Base-by-base conservation (phyloP, 1,140 invertebrate species). In the Heliconius melpomene region DNA sequence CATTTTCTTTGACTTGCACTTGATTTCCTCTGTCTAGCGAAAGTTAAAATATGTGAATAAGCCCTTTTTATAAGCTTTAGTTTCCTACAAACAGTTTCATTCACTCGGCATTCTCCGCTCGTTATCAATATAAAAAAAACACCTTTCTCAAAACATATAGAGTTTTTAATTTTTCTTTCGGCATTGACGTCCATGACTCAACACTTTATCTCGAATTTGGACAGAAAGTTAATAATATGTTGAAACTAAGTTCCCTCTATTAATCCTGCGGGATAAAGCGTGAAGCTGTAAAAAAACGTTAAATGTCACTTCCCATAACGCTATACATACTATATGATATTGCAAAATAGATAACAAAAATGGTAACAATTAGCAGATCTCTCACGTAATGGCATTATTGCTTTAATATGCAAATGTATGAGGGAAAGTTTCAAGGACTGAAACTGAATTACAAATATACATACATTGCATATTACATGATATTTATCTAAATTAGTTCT, bases 381-480 rank as follows among this genome's bases (percentile, higher is more conserved):
- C 60, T 66, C 60, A 66, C 60, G 26, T 66, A 66, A 66, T 66
- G 26, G 60, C 26, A 29, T 66, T 23, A 66, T 29, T n/a, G 60
- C 11, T 29, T 29, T 66, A 66, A 26, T 66, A 66, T 66, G 60
- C 60, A 26, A 66, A 66, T 66, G 13, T 29, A 26, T 26, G 60
- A 66, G 60, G 26, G 60, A 66, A 66, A 66, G 60, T 66, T 66
- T 66, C 60, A 66, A 66, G 60, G 60, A 66, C 60, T 66, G 60
- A 66, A 66, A 66, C 60, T 29, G 60, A 57, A 57, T 57, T 57
- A 57, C 54, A 52, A 52, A 57, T 57, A 23, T 57, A 57, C 54
- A 57, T 23, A 57, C 60, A 29, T 66, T 66, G 26, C 60, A 66
- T 5, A 16, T 29, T 66, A 66, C 23, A 66, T 66, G 23, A 66